Conservation (phyloP, 2,113 vertebrate genomes). For the Ammodytes marinus region DNA sequence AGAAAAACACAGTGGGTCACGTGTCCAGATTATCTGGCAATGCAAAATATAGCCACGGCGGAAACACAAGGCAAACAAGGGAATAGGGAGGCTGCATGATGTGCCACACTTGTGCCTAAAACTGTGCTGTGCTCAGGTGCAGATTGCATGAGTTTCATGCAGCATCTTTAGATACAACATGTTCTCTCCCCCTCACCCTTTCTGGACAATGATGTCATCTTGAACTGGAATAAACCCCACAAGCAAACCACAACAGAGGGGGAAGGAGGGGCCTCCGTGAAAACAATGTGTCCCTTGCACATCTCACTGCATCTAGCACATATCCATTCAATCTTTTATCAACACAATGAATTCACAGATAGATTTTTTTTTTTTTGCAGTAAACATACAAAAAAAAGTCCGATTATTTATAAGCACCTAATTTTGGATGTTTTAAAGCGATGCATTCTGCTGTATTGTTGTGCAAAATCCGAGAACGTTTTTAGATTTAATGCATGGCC, state of each 20-base stretch:
- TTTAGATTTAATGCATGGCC: constrained; percentile 10
- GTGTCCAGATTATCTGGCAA: constrained; percentile 45
- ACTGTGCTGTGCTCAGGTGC: not conserved
- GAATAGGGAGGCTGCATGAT: constrained; percentile 15
- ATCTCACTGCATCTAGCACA: constrained; percentile 54
- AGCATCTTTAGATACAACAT: constrained; percentile 51
- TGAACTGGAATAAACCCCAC: constrained; percentile 88
- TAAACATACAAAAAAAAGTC: not conserved
- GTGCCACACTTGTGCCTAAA: constrained; percentile 2
- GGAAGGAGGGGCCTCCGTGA: constrained; percentile 71
- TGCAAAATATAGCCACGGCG: constrained; percentile 41
- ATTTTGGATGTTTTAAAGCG: constrained; percentile 1
- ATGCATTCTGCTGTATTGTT: not conserved
- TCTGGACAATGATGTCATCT: constrained; percentile 88
- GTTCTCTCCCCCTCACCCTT: constrained; percentile 62
- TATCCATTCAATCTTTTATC: constrained; percentile 25
- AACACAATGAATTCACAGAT: constrained; percentile 18
- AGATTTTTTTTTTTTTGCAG: not conserved
- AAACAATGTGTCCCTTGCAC: constrained; percentile 69
- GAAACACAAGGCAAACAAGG: constrained; percentile 3
- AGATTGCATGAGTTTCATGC: constrained; percentile 39
- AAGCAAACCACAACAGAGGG: constrained; percentile 85
- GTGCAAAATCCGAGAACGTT: constrained; percentile 22
- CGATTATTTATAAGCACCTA: not conserved
- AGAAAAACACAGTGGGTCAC: constrained; percentile 67